These are phyloP conservation scores for Leptinotarsa rubiginosa DNA, from an alignment of 2,888 invertebrate species.

Conservation along the genomic window DNA sequence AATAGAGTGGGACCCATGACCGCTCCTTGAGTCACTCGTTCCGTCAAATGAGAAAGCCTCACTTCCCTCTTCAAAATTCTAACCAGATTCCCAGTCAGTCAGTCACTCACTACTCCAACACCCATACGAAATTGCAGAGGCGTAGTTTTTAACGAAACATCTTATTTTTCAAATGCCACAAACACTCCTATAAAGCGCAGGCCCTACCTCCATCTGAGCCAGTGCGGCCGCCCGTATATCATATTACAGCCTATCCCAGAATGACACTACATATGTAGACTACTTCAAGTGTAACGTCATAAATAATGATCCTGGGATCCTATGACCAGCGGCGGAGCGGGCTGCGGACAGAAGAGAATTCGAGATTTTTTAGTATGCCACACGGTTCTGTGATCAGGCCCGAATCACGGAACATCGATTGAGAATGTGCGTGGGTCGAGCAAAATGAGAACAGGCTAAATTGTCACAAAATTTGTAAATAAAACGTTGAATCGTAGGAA, in stretches of 20 bases:
- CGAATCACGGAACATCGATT: background rate
- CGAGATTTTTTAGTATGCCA: background rate
- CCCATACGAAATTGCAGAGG: conserved; percentile 43
- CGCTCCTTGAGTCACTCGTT: background rate
- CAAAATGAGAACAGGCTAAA: no score
- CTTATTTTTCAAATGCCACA: conserved; percentile 54
- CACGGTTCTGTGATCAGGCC: background rate
- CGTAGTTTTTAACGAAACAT: conserved; percentile 48
- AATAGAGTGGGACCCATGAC: background rate
- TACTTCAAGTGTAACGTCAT: conserved; percentile 52
- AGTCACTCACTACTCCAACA: background rate
- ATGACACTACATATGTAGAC: conserved; percentile 56
- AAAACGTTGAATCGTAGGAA: no score
- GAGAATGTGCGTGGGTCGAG: no score
- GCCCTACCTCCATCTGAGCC: conserved; percentile 50
- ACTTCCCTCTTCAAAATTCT: background rate
- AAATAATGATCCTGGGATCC: conserved; percentile 53
- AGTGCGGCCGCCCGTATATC: conserved; percentile 53
- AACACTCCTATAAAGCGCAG: conserved; percentile 50
- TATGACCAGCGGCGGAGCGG: conserved; percentile 33
- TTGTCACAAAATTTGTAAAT: no score
- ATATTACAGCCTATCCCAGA: conserved; percentile 58
- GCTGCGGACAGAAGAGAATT: background rate
- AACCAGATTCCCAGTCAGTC: background rate
- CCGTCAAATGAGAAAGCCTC: background rate